phyloP scores from a whole-genome alignment of 1,140 invertebrate species.

The Drosophila ogumai region DNA sequence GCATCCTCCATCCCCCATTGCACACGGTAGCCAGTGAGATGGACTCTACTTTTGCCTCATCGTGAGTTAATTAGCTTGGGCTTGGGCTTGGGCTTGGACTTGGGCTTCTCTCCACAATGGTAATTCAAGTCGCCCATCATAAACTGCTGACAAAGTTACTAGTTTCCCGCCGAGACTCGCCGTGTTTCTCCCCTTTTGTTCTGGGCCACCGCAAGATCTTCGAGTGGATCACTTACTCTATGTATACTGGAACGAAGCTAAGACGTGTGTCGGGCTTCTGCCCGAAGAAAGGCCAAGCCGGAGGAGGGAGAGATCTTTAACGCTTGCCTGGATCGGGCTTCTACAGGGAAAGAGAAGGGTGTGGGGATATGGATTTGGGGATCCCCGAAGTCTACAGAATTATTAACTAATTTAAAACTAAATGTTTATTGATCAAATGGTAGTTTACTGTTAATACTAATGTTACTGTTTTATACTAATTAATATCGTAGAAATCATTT shows the following conservation, averaged over 20 bases:
- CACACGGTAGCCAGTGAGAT: conserved; percentile 29
- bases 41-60: conserved; percentile 4
- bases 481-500: too few relatives aligned
- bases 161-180: conserved; percentile 5
- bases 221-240: conserved; percentile 49
- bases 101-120: conserved; percentile 17
- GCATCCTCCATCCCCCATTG: neutral
- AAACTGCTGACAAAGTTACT: conserved; percentile 75
- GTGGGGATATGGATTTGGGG: neutral
- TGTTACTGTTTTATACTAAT: too few relatives aligned
- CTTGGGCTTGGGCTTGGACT: neutral
- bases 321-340: conserved; percentile 63
- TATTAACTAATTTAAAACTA: too few relatives aligned
- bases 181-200: conserved; percentile 30
- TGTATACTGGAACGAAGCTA: conserved; percentile 12
- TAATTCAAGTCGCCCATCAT: conserved; percentile 74
- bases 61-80: conserved; percentile 49
- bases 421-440: too few relatives aligned
- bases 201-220: conserved; percentile 68
- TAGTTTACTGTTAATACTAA: too few relatives aligned
- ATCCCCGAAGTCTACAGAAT: neutral
- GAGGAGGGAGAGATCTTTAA: conserved; percentile 52
- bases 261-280: conserved; percentile 69
- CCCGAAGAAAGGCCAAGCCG: conserved; percentile 13
- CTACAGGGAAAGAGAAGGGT: conserved; percentile 14